A percentile compares a stretch with the other conserved stretches of the same genome.
These are phyloP conservation scores for Papilio gigon DNA, from an alignment of 2,888 invertebrate genomes.

Conservation along the genomic window DNA sequence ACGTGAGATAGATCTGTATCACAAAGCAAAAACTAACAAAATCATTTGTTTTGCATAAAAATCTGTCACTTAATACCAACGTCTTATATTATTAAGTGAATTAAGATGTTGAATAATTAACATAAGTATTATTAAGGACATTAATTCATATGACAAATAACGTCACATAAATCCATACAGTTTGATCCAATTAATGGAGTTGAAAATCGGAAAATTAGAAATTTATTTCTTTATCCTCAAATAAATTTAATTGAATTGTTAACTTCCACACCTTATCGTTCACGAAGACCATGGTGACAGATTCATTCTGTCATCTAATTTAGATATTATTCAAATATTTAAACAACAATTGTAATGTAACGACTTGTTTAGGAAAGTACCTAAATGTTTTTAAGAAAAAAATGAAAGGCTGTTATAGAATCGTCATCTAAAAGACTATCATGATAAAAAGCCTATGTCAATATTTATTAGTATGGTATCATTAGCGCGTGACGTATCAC, in stretches of 20 bases:
- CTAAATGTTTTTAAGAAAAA: no score
- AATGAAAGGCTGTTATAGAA: no score
- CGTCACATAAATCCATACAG: slow-evolving; percentile 11
- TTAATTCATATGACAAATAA: slow-evolving; percentile 15
- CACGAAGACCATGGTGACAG: slow-evolving; percentile 2
- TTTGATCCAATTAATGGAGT: slow-evolving; percentile 20
- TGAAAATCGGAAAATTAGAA: slow-evolving; percentile 5
- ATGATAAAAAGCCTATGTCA: not conserved
- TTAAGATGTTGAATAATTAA: slow-evolving; percentile 16
- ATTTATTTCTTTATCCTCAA: slow-evolving; percentile 12
- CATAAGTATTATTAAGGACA: not conserved
- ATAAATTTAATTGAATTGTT: slow-evolving; percentile 13
- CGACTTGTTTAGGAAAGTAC: not conserved
- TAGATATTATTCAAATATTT: not conserved
- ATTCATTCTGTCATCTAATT: not conserved
- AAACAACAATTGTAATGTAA: not conserved
- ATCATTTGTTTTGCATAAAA: slow-evolving; percentile 16
- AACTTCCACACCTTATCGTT: not conserved
- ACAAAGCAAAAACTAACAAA: slow-evolving; percentile 7
- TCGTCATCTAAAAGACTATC: not conserved
- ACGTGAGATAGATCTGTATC: not conserved
- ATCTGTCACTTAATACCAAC: not conserved
- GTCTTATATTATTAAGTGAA: slow-evolving; percentile 4
- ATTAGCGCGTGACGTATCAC: slow-evolving; percentile 31
- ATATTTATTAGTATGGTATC: slow-evolving; percentile 19